Percentiles rank a stretch among this genome's conserved stretches.
Conservation (phyloP, 2,888 invertebrate species). For the Lasioglossum villosulum region DNA sequence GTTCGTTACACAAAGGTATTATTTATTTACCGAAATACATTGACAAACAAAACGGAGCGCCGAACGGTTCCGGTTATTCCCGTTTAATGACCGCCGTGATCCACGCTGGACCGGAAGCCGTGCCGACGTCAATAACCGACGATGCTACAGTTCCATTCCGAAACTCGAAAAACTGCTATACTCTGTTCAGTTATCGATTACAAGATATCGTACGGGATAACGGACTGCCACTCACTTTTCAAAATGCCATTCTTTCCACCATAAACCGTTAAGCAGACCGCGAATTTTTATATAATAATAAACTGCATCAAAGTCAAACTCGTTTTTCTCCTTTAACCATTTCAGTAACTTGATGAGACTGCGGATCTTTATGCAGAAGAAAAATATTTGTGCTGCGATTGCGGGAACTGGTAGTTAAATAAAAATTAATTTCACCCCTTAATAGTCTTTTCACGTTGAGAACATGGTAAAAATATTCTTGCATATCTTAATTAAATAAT, state of each 20-base stretch:
- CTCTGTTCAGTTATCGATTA: background rate
- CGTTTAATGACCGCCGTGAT: conserved; percentile 15
- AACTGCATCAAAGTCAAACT: too few relatives aligned
- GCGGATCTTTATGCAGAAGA: too few relatives aligned
- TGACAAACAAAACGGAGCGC: conserved; percentile 20
- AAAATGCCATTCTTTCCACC: background rate
- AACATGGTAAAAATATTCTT: too few relatives aligned
- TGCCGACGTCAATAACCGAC: conserved; percentile 23
- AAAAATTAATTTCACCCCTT: too few relatives aligned
- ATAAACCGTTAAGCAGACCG: background rate
- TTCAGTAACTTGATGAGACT: too few relatives aligned
- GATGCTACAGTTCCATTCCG: background rate
- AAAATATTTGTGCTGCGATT: too few relatives aligned
- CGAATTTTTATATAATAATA: too few relatives aligned
- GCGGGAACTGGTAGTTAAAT: too few relatives aligned
- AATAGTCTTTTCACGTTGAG: too few relatives aligned
- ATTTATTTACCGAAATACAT: conserved; percentile 24
- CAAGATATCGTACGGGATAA: background rate
- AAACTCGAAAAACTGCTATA: background rate
- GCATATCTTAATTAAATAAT: too few relatives aligned
- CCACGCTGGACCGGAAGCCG: conserved; percentile 13
- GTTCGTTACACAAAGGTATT: conserved; percentile 12
- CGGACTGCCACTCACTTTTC: background rate
- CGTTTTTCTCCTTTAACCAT: too few relatives aligned
- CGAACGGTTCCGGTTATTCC: conserved; percentile 22